phyloP scores from a whole-genome alignment of 2,113 vertebrate species.

The Micronisus gabar region DNA sequence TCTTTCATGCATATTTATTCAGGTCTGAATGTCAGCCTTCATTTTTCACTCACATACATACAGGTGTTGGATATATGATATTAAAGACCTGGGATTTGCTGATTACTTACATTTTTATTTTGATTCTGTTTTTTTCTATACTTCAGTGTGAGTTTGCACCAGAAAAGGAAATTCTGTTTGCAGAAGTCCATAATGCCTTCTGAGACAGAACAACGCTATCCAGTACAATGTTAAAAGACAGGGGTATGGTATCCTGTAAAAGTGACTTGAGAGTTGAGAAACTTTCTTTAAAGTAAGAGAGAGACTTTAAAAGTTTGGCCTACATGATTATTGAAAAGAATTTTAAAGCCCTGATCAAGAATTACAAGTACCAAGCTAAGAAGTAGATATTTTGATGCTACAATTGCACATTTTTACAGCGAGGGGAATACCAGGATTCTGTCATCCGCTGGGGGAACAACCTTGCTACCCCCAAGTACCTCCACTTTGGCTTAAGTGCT shows the following conservation, averaged over 20 bases:
- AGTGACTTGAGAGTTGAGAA: background rate
- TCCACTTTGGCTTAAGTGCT: background rate
- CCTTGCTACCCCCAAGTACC: background rate
- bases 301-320: background rate
- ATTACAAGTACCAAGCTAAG: background rate
- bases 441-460: background rate
- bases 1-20: background rate
- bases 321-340: background rate
- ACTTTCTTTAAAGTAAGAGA: background rate
- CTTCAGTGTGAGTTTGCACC: background rate
- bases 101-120: background rate
- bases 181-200: background rate
- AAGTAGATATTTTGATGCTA: background rate
- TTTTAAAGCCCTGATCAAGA: background rate
- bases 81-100: background rate
- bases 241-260: background rate
- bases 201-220: background rate
- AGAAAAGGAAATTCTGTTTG: background rate
- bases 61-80: background rate
- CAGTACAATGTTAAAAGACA: background rate
- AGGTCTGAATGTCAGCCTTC: background rate
- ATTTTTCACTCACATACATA: background rate
- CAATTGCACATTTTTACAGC: background rate
- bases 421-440: background rate
- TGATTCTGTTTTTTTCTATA: background rate